A percentile compares a stretch with the other conserved stretches of the same genome.
These are phyloP conservation scores for Gerris buenoi DNA, from an alignment of 1,140 invertebrate species.

Conservation along the genomic window DNA sequence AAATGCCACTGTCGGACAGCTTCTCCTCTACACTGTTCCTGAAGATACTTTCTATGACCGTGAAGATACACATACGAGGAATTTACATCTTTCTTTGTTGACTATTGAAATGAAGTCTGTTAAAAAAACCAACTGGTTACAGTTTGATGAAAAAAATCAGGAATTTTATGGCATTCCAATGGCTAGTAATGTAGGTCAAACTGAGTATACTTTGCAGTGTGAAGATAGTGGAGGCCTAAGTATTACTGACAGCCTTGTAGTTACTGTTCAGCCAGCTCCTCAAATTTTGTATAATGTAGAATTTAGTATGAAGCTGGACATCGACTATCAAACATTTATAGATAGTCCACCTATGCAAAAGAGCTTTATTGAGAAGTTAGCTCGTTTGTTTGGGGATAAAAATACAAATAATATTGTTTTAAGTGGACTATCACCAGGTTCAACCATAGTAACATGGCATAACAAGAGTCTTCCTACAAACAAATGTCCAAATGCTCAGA, in stretches of 20 bases:
- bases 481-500: slow-evolving; percentile 58
- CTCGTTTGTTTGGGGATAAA: slow-evolving; percentile 55
- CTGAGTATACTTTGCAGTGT: slow-evolving; percentile 57
- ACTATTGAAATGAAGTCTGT: slow-evolving; percentile 52
- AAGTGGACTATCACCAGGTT: slow-evolving; percentile 34
- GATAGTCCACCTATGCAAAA: slow-evolving; percentile 49
- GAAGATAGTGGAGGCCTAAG: slow-evolving; percentile 48
- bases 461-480: slow-evolving; percentile 51
- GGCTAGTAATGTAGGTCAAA: slow-evolving; percentile 44
- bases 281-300: slow-evolving; percentile 43
- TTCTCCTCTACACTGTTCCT: slow-evolving; percentile 63
- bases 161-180: slow-evolving; percentile 77
- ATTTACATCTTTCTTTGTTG: slow-evolving; percentile 54
- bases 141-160: slow-evolving; percentile 74
- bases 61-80: slow-evolving; percentile 59
- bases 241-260: slow-evolving; percentile 61
- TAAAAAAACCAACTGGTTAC: slow-evolving; percentile 60
- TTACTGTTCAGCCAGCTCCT: slow-evolving; percentile 46
- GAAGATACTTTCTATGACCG: slow-evolving; percentile 79
- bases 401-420: slow-evolving; percentile 56
- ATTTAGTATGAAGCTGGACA: slow-evolving; percentile 63
- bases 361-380: slow-evolving; percentile 62
- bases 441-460: slow-evolving; percentile 59
- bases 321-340: slow-evolving; percentile 48
- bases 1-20: slow-evolving; percentile 58